phyloP scores from a whole-genome alignment of 2,113 vertebrate genomes.

The Callionymus lyra region DNA sequence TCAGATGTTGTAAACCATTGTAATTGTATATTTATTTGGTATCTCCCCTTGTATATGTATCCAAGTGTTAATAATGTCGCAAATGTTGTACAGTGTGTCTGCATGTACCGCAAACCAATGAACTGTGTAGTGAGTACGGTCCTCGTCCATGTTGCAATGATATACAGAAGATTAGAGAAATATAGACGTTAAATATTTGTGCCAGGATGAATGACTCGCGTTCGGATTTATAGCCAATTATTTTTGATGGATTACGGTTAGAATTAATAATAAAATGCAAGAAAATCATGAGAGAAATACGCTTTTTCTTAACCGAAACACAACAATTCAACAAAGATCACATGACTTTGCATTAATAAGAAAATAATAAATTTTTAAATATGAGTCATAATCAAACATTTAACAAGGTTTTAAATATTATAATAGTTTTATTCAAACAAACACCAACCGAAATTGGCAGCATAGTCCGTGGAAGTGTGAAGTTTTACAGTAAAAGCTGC shows the following conservation, averaged over 20 bases:
- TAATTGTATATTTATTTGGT: conserved; percentile 70
- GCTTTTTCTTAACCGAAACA: no score
- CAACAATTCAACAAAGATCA: no score
- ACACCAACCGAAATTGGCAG: no score
- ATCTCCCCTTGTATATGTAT: conserved; percentile 29
- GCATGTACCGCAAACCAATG: conserved; percentile 9
- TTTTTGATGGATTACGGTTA: conserved; percentile 36
- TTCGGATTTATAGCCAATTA: conserved; percentile 40
- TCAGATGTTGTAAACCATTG: conserved; percentile 37
- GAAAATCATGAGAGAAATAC: no score
- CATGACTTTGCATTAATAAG: no score
- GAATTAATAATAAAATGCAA: background rate
- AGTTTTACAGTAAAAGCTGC: no score
- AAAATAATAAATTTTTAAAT: no score
- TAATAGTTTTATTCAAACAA: no score
- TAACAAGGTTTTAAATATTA: no score
- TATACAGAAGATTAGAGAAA: conserved; percentile 7
- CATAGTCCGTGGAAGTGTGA: no score
- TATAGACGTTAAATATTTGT: conserved; percentile 42
- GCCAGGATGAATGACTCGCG: conserved; percentile 45
- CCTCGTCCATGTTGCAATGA: conserved; percentile 5
- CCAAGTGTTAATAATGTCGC: conserved; percentile 30
- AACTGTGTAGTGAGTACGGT: conserved; percentile 5
- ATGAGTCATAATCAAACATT: no score
- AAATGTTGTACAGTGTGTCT: conserved; percentile 19